phyloP scores from a whole-genome alignment of 2,113 vertebrate species.

The Aspidoscelis tigris region DNA sequence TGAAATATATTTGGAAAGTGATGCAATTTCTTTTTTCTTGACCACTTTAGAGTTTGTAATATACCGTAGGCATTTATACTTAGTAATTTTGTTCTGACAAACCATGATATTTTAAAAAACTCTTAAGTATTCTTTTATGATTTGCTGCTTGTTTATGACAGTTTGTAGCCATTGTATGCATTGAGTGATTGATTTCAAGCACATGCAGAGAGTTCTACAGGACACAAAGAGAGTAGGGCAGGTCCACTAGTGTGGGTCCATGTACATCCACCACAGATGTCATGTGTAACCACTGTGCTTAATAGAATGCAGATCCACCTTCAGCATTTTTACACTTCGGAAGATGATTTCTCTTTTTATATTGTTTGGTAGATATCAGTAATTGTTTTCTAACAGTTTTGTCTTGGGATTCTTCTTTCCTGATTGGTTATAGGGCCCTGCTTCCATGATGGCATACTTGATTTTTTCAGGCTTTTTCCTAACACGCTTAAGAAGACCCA shows the following conservation, averaged over 20 bases:
- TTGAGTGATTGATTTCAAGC: neutral
- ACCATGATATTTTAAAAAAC: no score
- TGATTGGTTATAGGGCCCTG: slow-evolving; percentile 83
- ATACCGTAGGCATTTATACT: neutral
- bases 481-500: slow-evolving; percentile 91
- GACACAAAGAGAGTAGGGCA: neutral
- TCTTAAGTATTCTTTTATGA: neutral
- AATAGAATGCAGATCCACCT: neutral
- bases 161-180: neutral
- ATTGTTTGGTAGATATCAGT: neutral
- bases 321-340: neutral
- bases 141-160: neutral
- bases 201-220: no score
- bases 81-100: neutral
- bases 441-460: slow-evolving; percentile 94
- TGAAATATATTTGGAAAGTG: neutral
- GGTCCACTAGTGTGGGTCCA: no score
- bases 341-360: no score
- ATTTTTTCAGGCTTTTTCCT: slow-evolving; percentile 94
- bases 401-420: slow-evolving; percentile 16
- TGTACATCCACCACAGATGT: neutral
- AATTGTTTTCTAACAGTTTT: neutral
- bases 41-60: neutral
- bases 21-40: neutral
- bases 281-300: neutral